Conservation (phyloP, 2,888 invertebrate species). For the Campopleginae sp. region DNA sequence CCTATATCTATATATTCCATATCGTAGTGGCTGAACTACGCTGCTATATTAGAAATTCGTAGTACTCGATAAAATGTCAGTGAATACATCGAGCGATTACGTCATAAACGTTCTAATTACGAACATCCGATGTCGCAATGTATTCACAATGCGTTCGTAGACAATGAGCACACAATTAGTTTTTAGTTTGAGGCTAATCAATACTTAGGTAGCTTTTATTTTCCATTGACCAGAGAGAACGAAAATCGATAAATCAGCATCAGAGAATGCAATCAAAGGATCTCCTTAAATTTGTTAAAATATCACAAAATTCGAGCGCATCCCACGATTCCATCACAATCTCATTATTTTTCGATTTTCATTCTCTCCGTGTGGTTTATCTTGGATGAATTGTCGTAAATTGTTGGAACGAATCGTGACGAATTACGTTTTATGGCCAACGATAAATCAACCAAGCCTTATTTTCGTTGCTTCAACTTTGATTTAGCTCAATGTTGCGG, state of each 20-base stretch:
- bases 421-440: neutral
- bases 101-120: conserved; percentile 1
- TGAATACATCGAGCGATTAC: conserved; percentile 59
- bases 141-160: conserved; percentile 58
- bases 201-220: conserved; percentile 53
- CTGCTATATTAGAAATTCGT: conserved; percentile 62
- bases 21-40: conserved; percentile 69
- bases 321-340: too few species aligned
- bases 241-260: too few species aligned
- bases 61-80: conserved; percentile 44
- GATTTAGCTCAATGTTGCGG: conserved; percentile 73
- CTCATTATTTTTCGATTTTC: too few species aligned
- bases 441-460: conserved; percentile 48
- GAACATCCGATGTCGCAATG: conserved; percentile 34
- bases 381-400: conserved; percentile 44
- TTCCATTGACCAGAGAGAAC: neutral
- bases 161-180: conserved; percentile 41
- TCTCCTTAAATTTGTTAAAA: too few species aligned
- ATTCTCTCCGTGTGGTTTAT: conserved; percentile 25
- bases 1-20: conserved; percentile 38
- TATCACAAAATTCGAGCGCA: too few species aligned
- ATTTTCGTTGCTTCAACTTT: conserved; percentile 64
- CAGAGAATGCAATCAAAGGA: too few species aligned
- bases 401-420: neutral
- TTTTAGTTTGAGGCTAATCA: conserved; percentile 57